Percentiles rank a stretch among this genome's conserved stretches.
phyloP scores from a whole-genome alignment of 2,888 invertebrate genomes.

The Synanthedon myopaeformis region DNA sequence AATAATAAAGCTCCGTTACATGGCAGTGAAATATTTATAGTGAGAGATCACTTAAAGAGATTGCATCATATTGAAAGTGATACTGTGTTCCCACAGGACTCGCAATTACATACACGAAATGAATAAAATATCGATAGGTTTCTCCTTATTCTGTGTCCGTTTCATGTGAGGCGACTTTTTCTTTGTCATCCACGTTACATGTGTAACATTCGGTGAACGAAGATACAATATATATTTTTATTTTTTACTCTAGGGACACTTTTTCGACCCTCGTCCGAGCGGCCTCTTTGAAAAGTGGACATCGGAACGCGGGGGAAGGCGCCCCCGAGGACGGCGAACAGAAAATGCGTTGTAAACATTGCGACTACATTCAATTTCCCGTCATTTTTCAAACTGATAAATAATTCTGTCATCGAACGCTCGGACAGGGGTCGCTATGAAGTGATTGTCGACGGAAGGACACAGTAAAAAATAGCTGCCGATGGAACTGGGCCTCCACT shows the following conservation, averaged over 20 bases:
- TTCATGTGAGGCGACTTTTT: slow-evolving; percentile 38
- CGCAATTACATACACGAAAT: slow-evolving; percentile 60
- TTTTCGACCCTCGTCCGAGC: slow-evolving; percentile 71
- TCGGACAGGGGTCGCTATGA: slow-evolving; percentile 70
- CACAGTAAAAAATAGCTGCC: slow-evolving; percentile 65
- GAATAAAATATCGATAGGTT: slow-evolving; percentile 50
- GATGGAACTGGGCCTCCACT: slow-evolving; percentile 45
- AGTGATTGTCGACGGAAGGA: slow-evolving; percentile 67
- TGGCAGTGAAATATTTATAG: too few relatives aligned
- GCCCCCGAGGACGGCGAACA: slow-evolving; percentile 66
- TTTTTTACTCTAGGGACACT: slow-evolving; percentile 69
- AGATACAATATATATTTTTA: slow-evolving; percentile 64
- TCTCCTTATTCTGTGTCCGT: slow-evolving; percentile 27
- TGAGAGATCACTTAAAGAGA: slow-evolving; percentile 55
- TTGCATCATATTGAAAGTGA: slow-evolving; percentile 48
- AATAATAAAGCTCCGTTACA: too few relatives aligned
- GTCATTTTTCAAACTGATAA: slow-evolving; percentile 73
- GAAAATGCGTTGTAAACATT: slow-evolving; percentile 72
- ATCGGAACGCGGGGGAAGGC: slow-evolving; percentile 70
- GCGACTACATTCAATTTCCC: slow-evolving; percentile 73
- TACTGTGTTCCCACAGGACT: slow-evolving; percentile 40
- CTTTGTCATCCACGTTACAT: slow-evolving; percentile 57
- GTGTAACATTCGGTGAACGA: slow-evolving; percentile 53
- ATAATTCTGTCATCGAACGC: slow-evolving; percentile 71
- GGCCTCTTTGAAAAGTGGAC: slow-evolving; percentile 71